Conservation (phyloP, 2,113 vertebrate species). For the Argyrosomus japonicus region DNA sequence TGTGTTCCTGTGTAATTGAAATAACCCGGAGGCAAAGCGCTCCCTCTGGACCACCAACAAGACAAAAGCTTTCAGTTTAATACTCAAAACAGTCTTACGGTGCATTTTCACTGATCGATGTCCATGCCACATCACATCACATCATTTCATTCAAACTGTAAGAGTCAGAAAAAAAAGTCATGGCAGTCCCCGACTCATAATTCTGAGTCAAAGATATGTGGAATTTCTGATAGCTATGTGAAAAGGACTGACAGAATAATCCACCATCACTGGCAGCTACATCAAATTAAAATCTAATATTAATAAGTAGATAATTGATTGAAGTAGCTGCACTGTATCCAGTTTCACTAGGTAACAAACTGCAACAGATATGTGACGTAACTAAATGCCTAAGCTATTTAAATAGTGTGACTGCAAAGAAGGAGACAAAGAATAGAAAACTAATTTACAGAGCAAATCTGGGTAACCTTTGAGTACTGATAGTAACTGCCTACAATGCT, state of each 20-base stretch:
- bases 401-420: no score
- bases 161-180: no score
- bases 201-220: background rate
- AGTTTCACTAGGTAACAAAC: background rate
- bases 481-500: no score
- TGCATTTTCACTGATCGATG: background rate
- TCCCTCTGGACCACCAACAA: slow-evolving; percentile 20
- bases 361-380: background rate
- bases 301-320: background rate
- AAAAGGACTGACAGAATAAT: background rate
- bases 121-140: background rate
- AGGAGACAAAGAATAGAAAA: no score
- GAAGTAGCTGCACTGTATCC: background rate
- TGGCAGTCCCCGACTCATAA: no score
- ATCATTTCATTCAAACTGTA: background rate
- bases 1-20: slow-evolving; percentile 15
- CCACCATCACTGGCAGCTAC: background rate
- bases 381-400: no score
- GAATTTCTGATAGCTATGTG: background rate
- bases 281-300: background rate
- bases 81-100: background rate
- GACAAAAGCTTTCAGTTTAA: background rate
- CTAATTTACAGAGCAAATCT: no score
- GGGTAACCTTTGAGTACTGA: no score
- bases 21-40: slow-evolving; percentile 11